phyloP scores from a whole-genome alignment of 1,140 invertebrate species.

The Drosophila albomicans region DNA sequence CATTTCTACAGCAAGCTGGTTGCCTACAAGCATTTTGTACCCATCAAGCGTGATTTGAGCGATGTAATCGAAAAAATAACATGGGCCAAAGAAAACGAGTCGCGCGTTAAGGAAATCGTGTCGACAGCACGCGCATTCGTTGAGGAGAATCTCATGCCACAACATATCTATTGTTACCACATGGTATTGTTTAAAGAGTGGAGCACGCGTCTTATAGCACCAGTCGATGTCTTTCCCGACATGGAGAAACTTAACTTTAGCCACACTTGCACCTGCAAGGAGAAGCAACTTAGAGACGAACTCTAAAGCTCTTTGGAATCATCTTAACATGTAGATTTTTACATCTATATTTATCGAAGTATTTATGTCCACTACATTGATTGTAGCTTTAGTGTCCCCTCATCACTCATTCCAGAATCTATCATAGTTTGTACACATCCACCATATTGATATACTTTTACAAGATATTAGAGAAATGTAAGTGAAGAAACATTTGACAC shows the following conservation, averaged over 20 bases:
- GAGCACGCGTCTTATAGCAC: conserved; percentile 88
- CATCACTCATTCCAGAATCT: neutral
- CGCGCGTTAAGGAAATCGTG: conserved; percentile 89
- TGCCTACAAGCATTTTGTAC: conserved; percentile 93
- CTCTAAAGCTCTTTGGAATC: conserved; percentile 41
- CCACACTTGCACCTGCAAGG: conserved; percentile 86
- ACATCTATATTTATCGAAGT: neutral
- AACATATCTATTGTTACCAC: conserved; percentile 96
- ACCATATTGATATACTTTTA: neutral
- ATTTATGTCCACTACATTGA: neutral
- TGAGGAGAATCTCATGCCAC: conserved; percentile 92
- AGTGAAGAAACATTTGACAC: neutral
- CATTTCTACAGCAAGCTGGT: conserved; percentile 94
- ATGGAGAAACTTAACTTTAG: conserved; percentile 90
- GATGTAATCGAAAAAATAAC: conserved; percentile 92
- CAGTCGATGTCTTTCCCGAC: conserved; percentile 87
- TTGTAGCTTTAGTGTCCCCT: neutral
- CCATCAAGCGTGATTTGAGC: conserved; percentile 91
- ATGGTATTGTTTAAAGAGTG: conserved; percentile 92
- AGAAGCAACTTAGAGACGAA: conserved; percentile 59
- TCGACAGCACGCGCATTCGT: conserved; percentile 90
- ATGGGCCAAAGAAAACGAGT: conserved; percentile 93
- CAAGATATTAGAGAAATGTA: conserved; percentile 16
- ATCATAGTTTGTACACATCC: neutral
- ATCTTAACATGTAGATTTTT: too few relatives aligned